Base-by-base conservation (phyloP, 2,797 vertebrate genomes). In the Rhynchotus rufescens region DNA sequence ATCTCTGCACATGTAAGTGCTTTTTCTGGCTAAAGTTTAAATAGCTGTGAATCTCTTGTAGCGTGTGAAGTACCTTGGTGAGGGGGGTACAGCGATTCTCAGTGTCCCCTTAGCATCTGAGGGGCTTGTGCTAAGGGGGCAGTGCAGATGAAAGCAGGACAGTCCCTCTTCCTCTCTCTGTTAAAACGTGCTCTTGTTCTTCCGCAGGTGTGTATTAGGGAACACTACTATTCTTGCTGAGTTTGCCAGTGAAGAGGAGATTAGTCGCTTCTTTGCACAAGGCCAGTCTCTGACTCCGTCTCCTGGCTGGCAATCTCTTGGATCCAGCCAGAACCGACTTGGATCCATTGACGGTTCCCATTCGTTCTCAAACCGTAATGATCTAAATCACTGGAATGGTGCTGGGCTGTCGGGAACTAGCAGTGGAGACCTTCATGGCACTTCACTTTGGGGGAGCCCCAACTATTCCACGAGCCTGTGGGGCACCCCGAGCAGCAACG, bases 191-290 rank as follows among this genome's bases (percentile, higher is more conserved):
- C 74, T 86, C 74, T 94, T 84, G 4, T 80, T 89, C 88, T 28
- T 57, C 83, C 5, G 1, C 97, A 99, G 99, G 99, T 99, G 99
- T 98, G 99, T 99, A 97, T 98, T 99, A 98, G 99, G 99, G 98
- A 99, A 99, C 99, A 99, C 99, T 98, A 99, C 99, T 97, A 99
- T 99, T 98, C 98, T 99, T 96, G 99, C 99, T 93, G 99, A 99
- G 98, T 99, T 99, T 98, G 99, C 99, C 98, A 99, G 99, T 96
- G 99, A 99, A 98, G 99, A 99, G 98, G 99, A 99, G 98, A 99
- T 99, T 96, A 99, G 98, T 98, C 98, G 99, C 98, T 99, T 99
- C 98, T 99, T 99, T 99, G 99, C 99, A 99, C 99, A 99, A 99
- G 99, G 99, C 98, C 99, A 99, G 99, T 99, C 99, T 95, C 97